Conservation (phyloP, 2,113 vertebrate species). For the Cavia aperea region DNA sequence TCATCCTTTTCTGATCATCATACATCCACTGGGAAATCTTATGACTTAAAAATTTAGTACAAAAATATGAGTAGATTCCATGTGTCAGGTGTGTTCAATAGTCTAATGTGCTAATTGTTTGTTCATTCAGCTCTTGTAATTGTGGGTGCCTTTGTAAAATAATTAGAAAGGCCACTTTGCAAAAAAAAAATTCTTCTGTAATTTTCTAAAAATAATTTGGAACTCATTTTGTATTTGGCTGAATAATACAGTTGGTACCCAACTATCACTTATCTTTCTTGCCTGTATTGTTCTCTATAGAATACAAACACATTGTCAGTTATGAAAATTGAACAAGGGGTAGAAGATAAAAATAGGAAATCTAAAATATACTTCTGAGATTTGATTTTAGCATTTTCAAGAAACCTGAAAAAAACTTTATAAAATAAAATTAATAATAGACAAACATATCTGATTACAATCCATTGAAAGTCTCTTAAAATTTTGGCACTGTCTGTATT, state of each 20-base stretch:
- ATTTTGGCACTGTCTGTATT: neutral
- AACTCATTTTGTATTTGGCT: neutral
- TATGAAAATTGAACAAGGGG: slow-evolving; percentile 22
- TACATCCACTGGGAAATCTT: no score
- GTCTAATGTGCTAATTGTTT: neutral
- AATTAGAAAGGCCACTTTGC: neutral
- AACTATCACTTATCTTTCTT: neutral
- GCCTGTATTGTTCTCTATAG: neutral
- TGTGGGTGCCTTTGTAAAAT: neutral
- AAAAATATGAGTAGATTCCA: no score
- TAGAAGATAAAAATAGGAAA: slow-evolving; percentile 43
- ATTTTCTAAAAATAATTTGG: slow-evolving; percentile 10
- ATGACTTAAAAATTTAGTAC: no score
- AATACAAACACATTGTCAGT: neutral
- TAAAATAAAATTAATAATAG: slow-evolving; percentile 35
- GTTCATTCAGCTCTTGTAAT: neutral
- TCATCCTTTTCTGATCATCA: no score
- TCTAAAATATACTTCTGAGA: slow-evolving; percentile 28
- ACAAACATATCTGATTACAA: slow-evolving; percentile 20
- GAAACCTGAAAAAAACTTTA: neutral
- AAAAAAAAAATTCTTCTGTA: neutral
- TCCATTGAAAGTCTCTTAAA: neutral
- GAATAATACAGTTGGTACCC: neutral
- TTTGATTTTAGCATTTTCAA: slow-evolving; percentile 47
- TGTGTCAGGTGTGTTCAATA: no score